Percentiles rank a stretch among this genome's conserved stretches.
Evolutionary conservation across 2,888 invertebrate species (phyloP).

Genomic region (Melanostoma mellinum): DNA sequence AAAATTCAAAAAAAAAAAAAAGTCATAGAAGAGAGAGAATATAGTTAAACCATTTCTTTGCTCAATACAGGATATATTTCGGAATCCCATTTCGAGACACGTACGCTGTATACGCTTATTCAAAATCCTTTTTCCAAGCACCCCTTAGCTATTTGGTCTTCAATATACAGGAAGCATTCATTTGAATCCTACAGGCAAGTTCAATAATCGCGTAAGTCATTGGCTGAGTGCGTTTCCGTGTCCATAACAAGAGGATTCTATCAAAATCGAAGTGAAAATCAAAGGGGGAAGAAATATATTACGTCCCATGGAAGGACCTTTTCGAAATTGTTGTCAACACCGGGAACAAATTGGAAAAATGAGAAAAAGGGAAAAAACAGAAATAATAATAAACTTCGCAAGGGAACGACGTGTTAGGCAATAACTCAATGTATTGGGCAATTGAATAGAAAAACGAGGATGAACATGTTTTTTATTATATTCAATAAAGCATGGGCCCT

Average conservation of each 20-base stretch:
- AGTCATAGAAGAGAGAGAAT: constrained; percentile 5
- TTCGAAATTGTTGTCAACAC: constrained; percentile 49
- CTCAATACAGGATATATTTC: constrained; percentile 39
- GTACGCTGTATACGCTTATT: constrained; percentile 25
- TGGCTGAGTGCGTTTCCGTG: constrained; percentile 70
- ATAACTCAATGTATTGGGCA: constrained; percentile 53
- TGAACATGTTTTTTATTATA: constrained; percentile 30
- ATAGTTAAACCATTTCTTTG: constrained; percentile 39
- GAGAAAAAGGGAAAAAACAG: constrained; percentile 8
- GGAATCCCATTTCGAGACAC: constrained; percentile 69
- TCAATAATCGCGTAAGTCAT: constrained; percentile 73
- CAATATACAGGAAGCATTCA: constrained; percentile 32
- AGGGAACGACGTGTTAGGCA: constrained; percentile 14
- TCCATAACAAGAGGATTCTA: constrained; percentile 61
- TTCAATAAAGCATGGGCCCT: constrained; percentile 9
- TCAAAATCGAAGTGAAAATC: constrained; percentile 30
- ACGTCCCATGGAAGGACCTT: constrained; percentile 27
- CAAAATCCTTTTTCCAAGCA: constrained; percentile 52
- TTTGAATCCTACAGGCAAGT: constrained; percentile 65
- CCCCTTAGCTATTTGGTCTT: constrained; percentile 15
- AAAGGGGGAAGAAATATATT: constrained; percentile 16
- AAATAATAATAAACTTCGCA: not conserved
- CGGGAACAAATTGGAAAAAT: constrained; percentile 49
- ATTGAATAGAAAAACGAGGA: constrained; percentile 32
- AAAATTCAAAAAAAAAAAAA: constrained; percentile 39